Percentiles rank a stretch among this genome's conserved stretches.
Conservation (phyloP, 2,888 invertebrate genomes). For the Laspeyria flexula region DNA sequence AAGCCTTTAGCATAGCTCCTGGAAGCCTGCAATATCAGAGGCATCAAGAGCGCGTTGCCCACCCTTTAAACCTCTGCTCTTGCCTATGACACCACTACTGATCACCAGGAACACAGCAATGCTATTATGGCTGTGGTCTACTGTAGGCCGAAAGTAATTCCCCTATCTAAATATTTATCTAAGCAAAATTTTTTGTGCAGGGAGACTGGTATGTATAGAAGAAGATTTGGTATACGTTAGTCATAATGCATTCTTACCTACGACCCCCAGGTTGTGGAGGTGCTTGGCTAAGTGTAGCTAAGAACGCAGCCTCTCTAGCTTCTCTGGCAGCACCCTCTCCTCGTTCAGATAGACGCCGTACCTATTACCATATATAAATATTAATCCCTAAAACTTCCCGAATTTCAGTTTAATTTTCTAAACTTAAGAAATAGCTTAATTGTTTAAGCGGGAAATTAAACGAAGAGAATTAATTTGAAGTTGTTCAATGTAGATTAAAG, state of each 20-base stretch:
- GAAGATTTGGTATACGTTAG: too few species aligned
- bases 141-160: too few species aligned
- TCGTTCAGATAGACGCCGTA: constrained; percentile 92
- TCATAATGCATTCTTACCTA: constrained; percentile 54
- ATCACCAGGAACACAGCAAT: too few species aligned
- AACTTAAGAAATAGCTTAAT: constrained; percentile 1
- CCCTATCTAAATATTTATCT: too few species aligned
- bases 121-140: too few species aligned
- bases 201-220: too few species aligned
- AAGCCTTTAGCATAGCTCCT: too few species aligned
- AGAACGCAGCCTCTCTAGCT: constrained; percentile 92
- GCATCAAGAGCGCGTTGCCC: too few species aligned
- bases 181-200: too few species aligned
- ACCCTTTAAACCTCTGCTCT: too few species aligned
- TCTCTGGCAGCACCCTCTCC: constrained; percentile 92
- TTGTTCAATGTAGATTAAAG: not conserved
- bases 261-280: constrained; percentile 91
- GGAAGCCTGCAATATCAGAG: too few species aligned
- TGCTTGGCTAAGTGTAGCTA: constrained; percentile 92
- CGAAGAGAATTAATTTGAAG: not conserved
- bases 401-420: constrained; percentile 2
- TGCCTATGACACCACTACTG: too few species aligned
- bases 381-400: not conserved
- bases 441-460: constrained; percentile 7
- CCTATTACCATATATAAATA: constrained; percentile 65